Conservation (phyloP, 2,888 invertebrate species). For the Epistrophe grossulariae region DNA sequence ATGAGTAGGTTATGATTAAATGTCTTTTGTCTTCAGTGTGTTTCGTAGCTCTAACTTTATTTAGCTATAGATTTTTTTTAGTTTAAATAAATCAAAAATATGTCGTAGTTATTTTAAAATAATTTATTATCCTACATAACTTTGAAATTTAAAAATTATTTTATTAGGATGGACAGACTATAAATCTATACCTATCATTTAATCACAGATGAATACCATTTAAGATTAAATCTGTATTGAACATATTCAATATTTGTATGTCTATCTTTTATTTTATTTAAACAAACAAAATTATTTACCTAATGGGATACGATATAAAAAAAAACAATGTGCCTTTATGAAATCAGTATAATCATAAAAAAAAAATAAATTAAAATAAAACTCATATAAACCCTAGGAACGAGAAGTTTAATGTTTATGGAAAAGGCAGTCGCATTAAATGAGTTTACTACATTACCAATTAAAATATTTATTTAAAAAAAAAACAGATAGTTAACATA, state of each 20-base stretch:
- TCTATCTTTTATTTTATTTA: background rate
- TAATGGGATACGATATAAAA: slow-evolving; percentile 24
- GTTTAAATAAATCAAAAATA: too few species aligned
- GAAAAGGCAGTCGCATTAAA: background rate
- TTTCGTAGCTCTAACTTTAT: too few species aligned
- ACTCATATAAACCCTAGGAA: slow-evolving; percentile 5
- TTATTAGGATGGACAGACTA: too few species aligned
- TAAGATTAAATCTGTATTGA: background rate
- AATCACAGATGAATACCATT: too few species aligned
- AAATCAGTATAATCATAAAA: slow-evolving; percentile 70
- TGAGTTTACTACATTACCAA: background rate
- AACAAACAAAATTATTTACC: background rate
- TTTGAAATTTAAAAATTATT: too few species aligned
- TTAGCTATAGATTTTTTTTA: too few species aligned
- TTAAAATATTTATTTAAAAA: background rate
- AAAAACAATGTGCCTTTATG: slow-evolving; percentile 68
- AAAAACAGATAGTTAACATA: background rate
- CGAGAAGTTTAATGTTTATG: background rate
- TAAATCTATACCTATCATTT: too few species aligned
- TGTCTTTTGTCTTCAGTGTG: too few species aligned
- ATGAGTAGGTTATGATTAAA: too few species aligned
- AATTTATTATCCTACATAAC: too few species aligned
- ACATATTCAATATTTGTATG: background rate
- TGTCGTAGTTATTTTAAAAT: too few species aligned
- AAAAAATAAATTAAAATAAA: background rate